Evolutionary conservation across 2,888 invertebrate genomes (phyloP), one percentile per base, ranked within the genome.

Genomic region (Myopa tessellatipennis): DNA sequence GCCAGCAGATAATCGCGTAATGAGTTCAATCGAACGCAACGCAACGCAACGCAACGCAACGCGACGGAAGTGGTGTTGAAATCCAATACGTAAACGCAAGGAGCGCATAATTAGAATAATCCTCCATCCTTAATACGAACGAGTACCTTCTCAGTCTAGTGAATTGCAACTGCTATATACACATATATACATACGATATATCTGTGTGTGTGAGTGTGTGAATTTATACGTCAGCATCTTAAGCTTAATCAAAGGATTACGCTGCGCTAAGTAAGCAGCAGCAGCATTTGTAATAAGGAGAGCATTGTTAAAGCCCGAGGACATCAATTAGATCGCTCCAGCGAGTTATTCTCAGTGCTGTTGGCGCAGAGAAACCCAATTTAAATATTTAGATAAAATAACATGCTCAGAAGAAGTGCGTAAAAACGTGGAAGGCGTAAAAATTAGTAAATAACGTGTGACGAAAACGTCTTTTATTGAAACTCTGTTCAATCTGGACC

Each of bases 61-160:
- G 26, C 1, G 16, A 55, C 34, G 40, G 61, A 74, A 55, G 65
- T 65, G 65, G 78, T 75, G 75, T 76, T 67, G 72, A 72, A 78
- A 75, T 71, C 75, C 67, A 77, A 77, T 77, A n/a, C 60, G 69
- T 52, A 36, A 12, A 60, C 38, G 61, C 69, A 63, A 38, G 60
- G 82, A 68, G 80, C 82, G 83, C 84, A 84, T 85, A 85, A 85
- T 85, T 86, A 86, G 85, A 85, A 85, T 86, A 85, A 85, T 86
- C 85, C 86, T 83, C 85, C 85, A 85, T 86, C 85, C 86, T 82
- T 82, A 82, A 76, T 61, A 52, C 10, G 38, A 36, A 38, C 4
- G 36, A 38, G 38, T n/a, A 55, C 55, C 14, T 55, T 5, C 71
- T 74, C 55, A 77, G 60, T 68, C 61, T 72, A 76, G 74, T 74